Evolutionary conservation across 2,888 invertebrate species (phyloP).

Genomic region (Oxycera nigricornis): DNA sequence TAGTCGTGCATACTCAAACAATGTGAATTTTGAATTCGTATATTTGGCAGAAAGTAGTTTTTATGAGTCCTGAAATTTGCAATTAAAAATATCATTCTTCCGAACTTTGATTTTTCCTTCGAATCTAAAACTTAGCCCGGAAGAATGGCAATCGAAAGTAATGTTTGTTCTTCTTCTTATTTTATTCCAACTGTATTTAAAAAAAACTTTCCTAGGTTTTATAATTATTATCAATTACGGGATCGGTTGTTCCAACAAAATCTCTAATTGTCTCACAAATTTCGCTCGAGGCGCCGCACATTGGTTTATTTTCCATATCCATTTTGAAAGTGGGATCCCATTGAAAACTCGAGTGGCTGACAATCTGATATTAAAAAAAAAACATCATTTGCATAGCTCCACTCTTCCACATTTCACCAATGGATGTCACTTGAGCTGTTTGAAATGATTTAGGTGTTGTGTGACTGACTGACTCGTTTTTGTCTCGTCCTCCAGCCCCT

Average conservation of each 20-base stretch:
- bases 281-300: conserved; percentile 14
- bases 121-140: too few relatives aligned
- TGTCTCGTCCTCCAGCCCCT: conserved; percentile 7
- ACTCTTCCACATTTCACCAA: conserved; percentile 13
- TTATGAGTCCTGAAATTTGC: too few relatives aligned
- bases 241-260: background rate
- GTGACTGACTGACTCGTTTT: conserved; percentile 25
- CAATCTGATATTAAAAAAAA: background rate
- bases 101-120: too few relatives aligned
- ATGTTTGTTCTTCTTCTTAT: background rate
- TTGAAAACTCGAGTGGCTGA: background rate
- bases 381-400: conserved; percentile 21
- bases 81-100: too few relatives aligned
- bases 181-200: too few relatives aligned
- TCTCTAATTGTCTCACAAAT: conserved; percentile 7
- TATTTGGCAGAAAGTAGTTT: too few relatives aligned
- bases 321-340: background rate
- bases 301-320: conserved; percentile 5
- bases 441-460: conserved; percentile 22
- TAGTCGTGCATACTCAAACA: too few relatives aligned
- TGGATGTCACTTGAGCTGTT: conserved; percentile 5
- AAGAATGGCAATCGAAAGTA: too few relatives aligned
- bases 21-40: too few relatives aligned
- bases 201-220: too few relatives aligned
- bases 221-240: too few relatives aligned